A percentile compares a stretch with the other conserved stretches of the same genome.
phyloP scores from a whole-genome alignment of 2,888 invertebrate species.

The Formica aserva region DNA sequence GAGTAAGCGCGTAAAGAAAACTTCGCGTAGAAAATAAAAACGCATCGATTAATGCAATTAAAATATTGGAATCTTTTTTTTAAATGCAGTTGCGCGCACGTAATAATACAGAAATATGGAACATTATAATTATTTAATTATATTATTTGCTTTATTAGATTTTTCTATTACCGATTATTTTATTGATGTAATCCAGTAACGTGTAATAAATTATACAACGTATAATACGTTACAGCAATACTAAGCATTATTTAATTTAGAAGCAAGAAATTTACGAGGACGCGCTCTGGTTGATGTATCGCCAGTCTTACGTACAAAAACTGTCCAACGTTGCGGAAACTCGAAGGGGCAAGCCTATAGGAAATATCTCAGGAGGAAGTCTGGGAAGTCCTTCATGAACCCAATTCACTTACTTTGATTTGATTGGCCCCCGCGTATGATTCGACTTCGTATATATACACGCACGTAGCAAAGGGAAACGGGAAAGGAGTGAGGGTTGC shows the following conservation, averaged over 20 bases:
- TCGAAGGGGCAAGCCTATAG: constrained; percentile 66
- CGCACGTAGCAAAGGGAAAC: constrained; percentile 45
- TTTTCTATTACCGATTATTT: not conserved
- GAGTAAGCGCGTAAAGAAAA: not conserved
- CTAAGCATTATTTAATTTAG: constrained; percentile 25
- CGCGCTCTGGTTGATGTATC: constrained; percentile 57
- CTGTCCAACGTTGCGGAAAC: constrained; percentile 54
- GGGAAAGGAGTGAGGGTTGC: constrained; percentile 50
- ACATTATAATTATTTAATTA: not conserved
- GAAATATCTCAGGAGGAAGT: constrained; percentile 65
- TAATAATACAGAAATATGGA: not conserved
- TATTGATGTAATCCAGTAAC: not conserved
- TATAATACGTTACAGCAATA: not conserved
- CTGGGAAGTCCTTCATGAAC: constrained; percentile 72
- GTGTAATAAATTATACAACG: not conserved
- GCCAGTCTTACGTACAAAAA: constrained; percentile 60
- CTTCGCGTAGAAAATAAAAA: not conserved
- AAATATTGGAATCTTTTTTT: not conserved
- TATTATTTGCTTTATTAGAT: not conserved
- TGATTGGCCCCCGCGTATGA: constrained; percentile 83
- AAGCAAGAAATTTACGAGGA: constrained; percentile 57
- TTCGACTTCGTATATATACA: constrained; percentile 71
- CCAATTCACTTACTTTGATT: constrained; percentile 86
- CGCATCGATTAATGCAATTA: not conserved
- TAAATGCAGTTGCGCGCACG: not conserved